These are phyloP conservation scores for Gerris buenoi DNA, from an alignment of 1,140 invertebrate genomes.

Conservation along the genomic window DNA sequence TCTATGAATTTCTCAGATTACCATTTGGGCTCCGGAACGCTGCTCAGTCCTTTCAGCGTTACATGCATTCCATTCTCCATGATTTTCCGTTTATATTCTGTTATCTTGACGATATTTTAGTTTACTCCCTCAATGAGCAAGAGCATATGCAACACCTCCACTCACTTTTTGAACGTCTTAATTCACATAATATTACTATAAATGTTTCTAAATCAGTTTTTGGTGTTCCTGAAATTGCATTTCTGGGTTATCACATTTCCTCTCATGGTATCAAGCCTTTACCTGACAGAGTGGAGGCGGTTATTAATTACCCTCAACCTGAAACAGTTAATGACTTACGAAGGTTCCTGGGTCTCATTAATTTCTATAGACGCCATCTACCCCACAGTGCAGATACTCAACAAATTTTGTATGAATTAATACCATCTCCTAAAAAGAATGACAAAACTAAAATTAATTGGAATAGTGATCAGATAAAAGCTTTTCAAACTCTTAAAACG, in stretches of 20 bases:
- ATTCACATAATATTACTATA: conserved; percentile 15
- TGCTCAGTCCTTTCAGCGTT: conserved; percentile 30
- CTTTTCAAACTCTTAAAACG: conserved; percentile 15
- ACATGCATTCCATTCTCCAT: conserved; percentile 27
- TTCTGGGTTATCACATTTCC: conserved; percentile 22
- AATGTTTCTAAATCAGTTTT: conserved; percentile 23
- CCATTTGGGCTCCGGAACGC: conserved; percentile 31
- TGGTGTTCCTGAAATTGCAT: conserved; percentile 16
- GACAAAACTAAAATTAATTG: conserved; percentile 22
- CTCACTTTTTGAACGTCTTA: conserved; percentile 27
- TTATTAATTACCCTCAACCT: not conserved
- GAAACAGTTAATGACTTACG: not conserved
- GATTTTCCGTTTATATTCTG: conserved; percentile 22
- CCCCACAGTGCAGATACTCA: not conserved
- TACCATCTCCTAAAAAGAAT: not conserved
- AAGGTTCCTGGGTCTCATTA: conserved; percentile 14
- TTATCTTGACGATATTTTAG: conserved; percentile 32
- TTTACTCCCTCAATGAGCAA: not conserved
- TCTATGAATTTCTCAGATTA: conserved; percentile 28
- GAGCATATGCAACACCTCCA: conserved; percentile 24
- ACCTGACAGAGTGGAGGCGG: conserved; percentile 3
- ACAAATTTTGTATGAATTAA: conserved; percentile 1
- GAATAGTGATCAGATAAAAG: conserved; percentile 14
- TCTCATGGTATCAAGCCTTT: conserved; percentile 6
- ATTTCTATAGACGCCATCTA: conserved; percentile 14